A percentile compares a stretch with the other conserved stretches of the same genome.
phyloP scores from a whole-genome alignment of 2,888 invertebrate species.

The Nematopogon swammerdamellus region DNA sequence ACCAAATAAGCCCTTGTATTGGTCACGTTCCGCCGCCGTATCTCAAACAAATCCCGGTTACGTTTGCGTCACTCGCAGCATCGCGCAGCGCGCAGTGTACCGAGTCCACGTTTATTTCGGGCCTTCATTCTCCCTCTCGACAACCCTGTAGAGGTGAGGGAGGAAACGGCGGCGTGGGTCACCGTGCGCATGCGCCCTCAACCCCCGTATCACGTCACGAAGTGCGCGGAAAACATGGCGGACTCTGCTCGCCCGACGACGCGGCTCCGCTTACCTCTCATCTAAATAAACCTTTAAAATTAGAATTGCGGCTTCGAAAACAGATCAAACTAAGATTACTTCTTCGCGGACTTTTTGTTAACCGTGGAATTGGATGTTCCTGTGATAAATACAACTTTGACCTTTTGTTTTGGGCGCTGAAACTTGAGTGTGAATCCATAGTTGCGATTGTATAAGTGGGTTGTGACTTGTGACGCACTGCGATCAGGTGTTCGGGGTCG shows the following conservation, averaged over 20 bases:
- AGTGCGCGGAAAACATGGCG: not conserved
- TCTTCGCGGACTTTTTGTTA: constrained; percentile 13
- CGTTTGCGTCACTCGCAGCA: not conserved
- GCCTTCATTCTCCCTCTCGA: not conserved
- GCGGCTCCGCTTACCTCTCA: not conserved
- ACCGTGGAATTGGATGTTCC: constrained; percentile 9
- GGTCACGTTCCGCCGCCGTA: too few relatives aligned
- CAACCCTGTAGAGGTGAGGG: not conserved
- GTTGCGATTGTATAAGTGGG: not conserved
- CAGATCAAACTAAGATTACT: constrained; percentile 7
- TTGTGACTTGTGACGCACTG: constrained; percentile 29
- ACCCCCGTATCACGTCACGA: not conserved
- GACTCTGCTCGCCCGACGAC: not conserved
- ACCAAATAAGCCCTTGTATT: not conserved
- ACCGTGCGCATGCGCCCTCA: not conserved
- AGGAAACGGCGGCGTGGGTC: not conserved
- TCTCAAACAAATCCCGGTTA: not conserved
- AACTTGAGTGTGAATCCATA: not conserved
- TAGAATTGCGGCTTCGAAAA: constrained; percentile 8
- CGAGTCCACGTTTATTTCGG: not conserved
- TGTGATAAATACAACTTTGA: not conserved
- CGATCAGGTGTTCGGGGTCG: constrained; percentile 31
- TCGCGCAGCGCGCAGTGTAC: not conserved
- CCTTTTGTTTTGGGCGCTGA: not conserved
- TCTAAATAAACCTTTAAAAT: not conserved